Evolutionary conservation across 23 tunicate genomes (phyloP), one percentile per base, ranked within the genome.

Genomic region (Trididemnum clinides): DNA sequence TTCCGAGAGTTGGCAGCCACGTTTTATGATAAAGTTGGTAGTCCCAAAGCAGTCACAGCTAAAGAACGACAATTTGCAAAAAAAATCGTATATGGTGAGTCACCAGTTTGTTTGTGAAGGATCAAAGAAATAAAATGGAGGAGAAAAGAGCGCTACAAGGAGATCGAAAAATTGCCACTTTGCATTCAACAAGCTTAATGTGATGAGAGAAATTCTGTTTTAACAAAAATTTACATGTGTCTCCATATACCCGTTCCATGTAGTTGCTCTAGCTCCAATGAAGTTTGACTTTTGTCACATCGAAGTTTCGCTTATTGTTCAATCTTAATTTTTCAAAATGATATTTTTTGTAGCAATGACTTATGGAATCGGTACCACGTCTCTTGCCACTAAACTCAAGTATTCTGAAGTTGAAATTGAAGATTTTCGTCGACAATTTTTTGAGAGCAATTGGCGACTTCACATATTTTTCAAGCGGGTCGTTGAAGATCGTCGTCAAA

Each of bases 71-170:
- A 82, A 28, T 39, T 51, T 19, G 87, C 90, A 20, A 94, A 94
- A 74, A 85, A 89, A 76, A 82, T 94, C n/a, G 91, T 93, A 57
- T 94, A 94, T 49, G 98, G 98, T 87, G 64, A 2, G 54, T 44
- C n/a, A n/a, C n/a, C n/a, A n/a, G n/a, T n/a, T n/a, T n/a, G n/a
- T n/a, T n/a, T n/a, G n/a, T n/a, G n/a, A n/a, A n/a, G n/a, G n/a
- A n/a, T n/a, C n/a, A n/a, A n/a, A n/a, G n/a, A n/a, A n/a, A n/a
- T n/a, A n/a, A n/a, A n/a, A n/a, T n/a, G n/a, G n/a, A n/a, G n/a
- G n/a, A n/a, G n/a, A n/a, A n/a, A n/a, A n/a, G n/a, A n/a, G n/a
- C n/a, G n/a, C n/a, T n/a, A n/a, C n/a, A n/a, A n/a, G n/a, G n/a
- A n/a, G n/a, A n/a, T n/a, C n/a, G n/a, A n/a, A n/a, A n/a, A n/a